Conservation (phyloP, 2,888 invertebrate species). For the Meghimatium bilineatum region DNA sequence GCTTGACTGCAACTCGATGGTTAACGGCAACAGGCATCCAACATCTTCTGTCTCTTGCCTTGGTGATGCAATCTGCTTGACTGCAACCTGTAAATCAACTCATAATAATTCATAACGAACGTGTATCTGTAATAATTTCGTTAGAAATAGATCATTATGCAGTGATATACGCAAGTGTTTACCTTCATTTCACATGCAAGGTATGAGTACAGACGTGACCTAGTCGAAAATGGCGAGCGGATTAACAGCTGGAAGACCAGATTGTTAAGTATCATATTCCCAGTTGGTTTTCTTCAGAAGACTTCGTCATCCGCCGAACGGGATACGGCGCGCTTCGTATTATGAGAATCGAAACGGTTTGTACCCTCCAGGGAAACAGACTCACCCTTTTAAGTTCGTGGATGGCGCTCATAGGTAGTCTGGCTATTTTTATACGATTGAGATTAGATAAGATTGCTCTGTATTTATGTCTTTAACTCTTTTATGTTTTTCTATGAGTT, state of each 20-base stretch:
- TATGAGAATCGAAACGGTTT: conserved; percentile 24
- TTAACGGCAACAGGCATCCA: too few relatives aligned
- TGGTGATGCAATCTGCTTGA: too few relatives aligned
- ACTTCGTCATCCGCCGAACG: conserved; percentile 11
- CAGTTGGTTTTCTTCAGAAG: neutral
- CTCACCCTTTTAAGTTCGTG: conserved; percentile 15
- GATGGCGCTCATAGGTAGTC: neutral
- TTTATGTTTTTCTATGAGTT: neutral
- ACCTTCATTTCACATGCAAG: too few relatives aligned
- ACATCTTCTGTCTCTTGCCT: too few relatives aligned
- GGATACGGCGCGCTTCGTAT: neutral
- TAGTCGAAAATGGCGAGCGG: neutral
- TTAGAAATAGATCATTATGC: too few relatives aligned
- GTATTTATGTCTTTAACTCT: neutral
- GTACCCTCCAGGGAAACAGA: neutral
- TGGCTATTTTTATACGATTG: neutral
- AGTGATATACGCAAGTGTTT: too few relatives aligned
- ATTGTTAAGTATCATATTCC: conserved; percentile 11
- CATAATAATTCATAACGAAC: too few relatives aligned
- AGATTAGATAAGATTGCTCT: conserved; percentile 32
- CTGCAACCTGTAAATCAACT: too few relatives aligned
- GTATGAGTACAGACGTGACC: neutral
- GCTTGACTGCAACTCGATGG: too few relatives aligned
- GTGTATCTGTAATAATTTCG: too few relatives aligned
- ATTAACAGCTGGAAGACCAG: neutral